phyloP scores from a whole-genome alignment of 2,888 invertebrate species.

The Hydriomena furcata region DNA sequence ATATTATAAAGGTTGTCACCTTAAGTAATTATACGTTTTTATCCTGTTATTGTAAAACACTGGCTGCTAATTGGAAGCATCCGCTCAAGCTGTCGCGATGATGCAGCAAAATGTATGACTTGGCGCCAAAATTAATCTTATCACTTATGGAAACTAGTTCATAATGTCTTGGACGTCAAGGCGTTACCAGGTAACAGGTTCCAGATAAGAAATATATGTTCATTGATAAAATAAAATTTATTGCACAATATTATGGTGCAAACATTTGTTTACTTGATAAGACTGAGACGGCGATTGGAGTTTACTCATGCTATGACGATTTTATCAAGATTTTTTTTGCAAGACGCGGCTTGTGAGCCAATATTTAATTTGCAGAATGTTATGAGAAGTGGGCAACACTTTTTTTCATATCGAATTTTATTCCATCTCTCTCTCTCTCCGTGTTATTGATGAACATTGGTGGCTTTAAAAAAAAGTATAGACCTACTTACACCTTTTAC shows the following conservation, averaged over 20 bases:
- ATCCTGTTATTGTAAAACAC: neutral
- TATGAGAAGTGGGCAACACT: neutral
- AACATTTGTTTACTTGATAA: conserved; percentile 53
- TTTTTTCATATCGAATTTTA: no score
- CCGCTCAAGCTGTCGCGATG: conserved; percentile 20
- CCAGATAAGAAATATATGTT: conserved; percentile 52
- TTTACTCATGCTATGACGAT: conserved; percentile 17
- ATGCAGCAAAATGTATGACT: conserved; percentile 38
- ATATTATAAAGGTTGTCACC: no score
- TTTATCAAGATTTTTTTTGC: conserved; percentile 27
- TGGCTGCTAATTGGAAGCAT: conserved; percentile 10
- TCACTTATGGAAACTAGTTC: conserved; percentile 64
- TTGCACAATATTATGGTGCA: conserved; percentile 43
- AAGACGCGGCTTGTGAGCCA: conserved; percentile 7
- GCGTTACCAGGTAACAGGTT: conserved; percentile 52
- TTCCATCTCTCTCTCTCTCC: no score
- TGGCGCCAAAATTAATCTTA: conserved; percentile 68
- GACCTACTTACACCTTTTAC: no score
- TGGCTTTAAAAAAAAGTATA: no score
- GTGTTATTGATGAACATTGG: no score
- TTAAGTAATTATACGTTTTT: neutral
- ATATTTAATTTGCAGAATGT: conserved; percentile 8
- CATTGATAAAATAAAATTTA: conserved; percentile 48
- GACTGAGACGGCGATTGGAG: conserved; percentile 13
- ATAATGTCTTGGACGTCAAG: conserved; percentile 50